A percentile compares a stretch with the other conserved stretches of the same genome.
phyloP scores from a whole-genome alignment of 30 jellyfish, hydroid and myxozoan species.

The Hydractinia echinata region DNA sequence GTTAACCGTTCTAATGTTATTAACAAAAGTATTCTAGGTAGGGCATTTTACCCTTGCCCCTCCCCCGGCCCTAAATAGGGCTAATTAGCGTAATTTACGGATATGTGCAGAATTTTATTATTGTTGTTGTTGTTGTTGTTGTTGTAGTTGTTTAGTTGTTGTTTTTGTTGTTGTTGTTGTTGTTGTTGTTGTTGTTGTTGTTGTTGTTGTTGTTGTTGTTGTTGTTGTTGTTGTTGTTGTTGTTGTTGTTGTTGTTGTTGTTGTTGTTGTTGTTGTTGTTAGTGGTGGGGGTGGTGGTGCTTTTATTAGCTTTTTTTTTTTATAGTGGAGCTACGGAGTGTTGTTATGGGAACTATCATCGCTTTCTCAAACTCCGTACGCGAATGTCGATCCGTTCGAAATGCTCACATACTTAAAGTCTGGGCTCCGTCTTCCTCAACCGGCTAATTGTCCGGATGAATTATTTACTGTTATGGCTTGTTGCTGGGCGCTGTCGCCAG shows the following conservation, averaged over 20 bases:
- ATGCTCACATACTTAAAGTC: conserved; percentile 89
- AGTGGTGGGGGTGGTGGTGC: background rate
- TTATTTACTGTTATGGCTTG: conserved; percentile 97
- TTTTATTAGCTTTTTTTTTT: background rate
- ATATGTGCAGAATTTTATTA: no score
- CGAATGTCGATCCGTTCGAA: conserved; percentile 90
- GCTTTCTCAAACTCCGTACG: conserved; percentile 93
- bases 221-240: background rate
- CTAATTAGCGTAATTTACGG: no score
- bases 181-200: background rate
- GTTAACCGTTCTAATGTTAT: no score
- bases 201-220: background rate
- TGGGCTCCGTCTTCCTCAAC: conserved; percentile 92
- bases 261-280: background rate
- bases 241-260: no score
- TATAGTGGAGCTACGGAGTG: conserved; percentile 96
- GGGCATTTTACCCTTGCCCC: no score
- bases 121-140: no score
- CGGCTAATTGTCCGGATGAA: conserved; percentile 94
- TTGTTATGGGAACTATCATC: conserved; percentile 84
- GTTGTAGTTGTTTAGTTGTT: background rate
- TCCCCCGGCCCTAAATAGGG: no score
- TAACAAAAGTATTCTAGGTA: no score
- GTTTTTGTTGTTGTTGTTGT: background rate
- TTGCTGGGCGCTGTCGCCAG: conserved; percentile 98